phyloP scores from a whole-genome alignment of 1,140 invertebrate genomes.

The Bombus ignitus region DNA sequence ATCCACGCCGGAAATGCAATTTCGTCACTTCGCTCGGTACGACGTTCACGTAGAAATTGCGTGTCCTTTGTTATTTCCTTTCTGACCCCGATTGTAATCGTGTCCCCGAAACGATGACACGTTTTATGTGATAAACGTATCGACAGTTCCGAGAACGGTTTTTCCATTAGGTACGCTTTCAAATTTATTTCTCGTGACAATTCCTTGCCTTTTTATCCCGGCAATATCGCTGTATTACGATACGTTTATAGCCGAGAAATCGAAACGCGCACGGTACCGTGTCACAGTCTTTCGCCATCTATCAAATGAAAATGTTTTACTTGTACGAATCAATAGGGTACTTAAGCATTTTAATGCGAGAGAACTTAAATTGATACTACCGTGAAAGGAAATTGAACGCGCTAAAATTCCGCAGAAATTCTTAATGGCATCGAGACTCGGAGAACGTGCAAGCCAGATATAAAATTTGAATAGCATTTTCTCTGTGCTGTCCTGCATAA shows the following conservation, averaged over 20 bases:
- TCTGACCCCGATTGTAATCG: not conserved
- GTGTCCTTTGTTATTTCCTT: constrained; percentile 1
- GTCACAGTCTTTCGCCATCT: not conserved
- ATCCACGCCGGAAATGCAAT: not conserved
- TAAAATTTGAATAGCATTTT: no score
- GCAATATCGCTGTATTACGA: not conserved
- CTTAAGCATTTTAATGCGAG: no score
- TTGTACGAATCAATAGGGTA: no score
- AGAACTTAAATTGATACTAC: no score
- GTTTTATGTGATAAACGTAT: not conserved
- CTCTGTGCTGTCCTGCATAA: no score
- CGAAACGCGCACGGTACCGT: not conserved
- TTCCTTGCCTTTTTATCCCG: not conserved
- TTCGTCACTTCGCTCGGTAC: not conserved
- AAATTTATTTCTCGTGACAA: not conserved
- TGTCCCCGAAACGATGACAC: not conserved
- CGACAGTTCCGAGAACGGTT: not conserved
- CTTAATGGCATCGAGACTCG: no score
- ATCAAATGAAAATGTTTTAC: no score
- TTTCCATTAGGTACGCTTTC: not conserved
- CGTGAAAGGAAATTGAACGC: no score
- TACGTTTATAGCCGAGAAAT: not conserved
- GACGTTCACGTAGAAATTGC: constrained; percentile 10
- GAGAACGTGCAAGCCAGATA: no score
- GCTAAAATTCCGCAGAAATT: no score